Conservation (phyloP, 1,140 invertebrate genomes). For the Drosophila suzukii region DNA sequence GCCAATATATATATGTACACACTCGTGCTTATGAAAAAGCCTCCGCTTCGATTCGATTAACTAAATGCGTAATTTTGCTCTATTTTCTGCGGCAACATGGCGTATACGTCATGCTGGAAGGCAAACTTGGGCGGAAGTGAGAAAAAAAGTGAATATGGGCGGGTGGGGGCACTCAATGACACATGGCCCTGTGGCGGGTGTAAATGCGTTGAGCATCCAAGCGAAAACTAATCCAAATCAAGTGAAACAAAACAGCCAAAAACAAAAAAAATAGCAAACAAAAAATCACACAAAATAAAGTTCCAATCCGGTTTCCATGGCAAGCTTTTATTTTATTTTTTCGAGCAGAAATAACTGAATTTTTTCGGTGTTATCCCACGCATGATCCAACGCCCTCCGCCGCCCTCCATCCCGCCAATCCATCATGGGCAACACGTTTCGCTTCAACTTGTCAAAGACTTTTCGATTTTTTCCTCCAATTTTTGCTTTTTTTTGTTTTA, state of each 20-base stretch:
- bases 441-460: constrained; percentile 48
- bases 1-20: constrained; percentile 4
- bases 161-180: constrained; percentile 10
- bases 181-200: constrained; percentile 46
- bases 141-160: not conserved
- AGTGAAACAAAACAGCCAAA: constrained; percentile 40
- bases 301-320: constrained; percentile 49
- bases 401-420: not conserved
- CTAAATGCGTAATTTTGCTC: constrained; percentile 63
- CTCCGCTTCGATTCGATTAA: constrained; percentile 57
- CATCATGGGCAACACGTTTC: constrained; percentile 50
- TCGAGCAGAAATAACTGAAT: constrained; percentile 39
- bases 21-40: constrained; percentile 27
- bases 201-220: constrained; percentile 53
- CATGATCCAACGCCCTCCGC: constrained; percentile 28
- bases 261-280: constrained; percentile 22
- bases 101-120: constrained; percentile 63
- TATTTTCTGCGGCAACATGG: constrained; percentile 46
- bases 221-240: constrained; percentile 53
- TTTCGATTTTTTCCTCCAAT: constrained; percentile 14
- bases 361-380: constrained; percentile 50
- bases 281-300: constrained; percentile 31
- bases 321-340: constrained; percentile 29
- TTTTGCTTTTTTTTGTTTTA: not conserved
- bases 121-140: constrained; percentile 34